Evolutionary conservation across 35 echinoderm and acorn worm species (phyloP).

Genomic region (Ophiothrix spiculata): DNA sequence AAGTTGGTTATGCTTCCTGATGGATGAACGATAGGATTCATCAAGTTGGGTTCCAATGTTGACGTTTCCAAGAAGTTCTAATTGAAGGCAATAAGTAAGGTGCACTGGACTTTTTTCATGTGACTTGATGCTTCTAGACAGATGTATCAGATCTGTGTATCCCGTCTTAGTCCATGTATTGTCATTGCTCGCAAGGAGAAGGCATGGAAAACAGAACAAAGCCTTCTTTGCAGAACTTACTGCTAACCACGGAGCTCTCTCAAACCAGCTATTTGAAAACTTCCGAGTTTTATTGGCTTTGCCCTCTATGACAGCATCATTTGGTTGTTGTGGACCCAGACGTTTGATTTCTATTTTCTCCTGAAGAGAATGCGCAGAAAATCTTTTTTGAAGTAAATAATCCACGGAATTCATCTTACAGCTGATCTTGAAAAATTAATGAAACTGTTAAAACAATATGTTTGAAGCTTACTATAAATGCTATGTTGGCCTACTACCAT

Average conservation of each 20-base stretch:
- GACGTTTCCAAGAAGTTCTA: not conserved
- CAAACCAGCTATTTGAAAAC: not conserved
- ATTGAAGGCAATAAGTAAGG: not conserved
- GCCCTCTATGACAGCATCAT: not conserved
- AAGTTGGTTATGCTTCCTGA: not conserved
- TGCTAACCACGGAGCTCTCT: not conserved
- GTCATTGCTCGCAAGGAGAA: not conserved
- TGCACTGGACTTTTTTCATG: not conserved
- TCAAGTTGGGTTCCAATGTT: not conserved
- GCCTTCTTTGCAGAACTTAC: not conserved
- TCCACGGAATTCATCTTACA: no score
- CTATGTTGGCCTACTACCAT: no score
- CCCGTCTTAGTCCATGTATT: not conserved
- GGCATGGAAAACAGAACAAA: not conserved
- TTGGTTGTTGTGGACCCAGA: not conserved
- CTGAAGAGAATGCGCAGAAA: not conserved
- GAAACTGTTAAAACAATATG: no score
- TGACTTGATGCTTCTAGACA: not conserved
- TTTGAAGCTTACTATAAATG: no score
- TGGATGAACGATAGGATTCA: not conserved
- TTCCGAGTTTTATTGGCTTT: not conserved
- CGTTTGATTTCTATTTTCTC: not conserved
- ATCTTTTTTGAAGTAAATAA: no score
- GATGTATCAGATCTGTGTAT: not conserved
- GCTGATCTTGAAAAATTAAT: no score